Evolutionary conservation across 30 jellyfish, hydroid and myxozoan genomes (phyloP).

Genomic region (Chironex yamaguchii): DNA sequence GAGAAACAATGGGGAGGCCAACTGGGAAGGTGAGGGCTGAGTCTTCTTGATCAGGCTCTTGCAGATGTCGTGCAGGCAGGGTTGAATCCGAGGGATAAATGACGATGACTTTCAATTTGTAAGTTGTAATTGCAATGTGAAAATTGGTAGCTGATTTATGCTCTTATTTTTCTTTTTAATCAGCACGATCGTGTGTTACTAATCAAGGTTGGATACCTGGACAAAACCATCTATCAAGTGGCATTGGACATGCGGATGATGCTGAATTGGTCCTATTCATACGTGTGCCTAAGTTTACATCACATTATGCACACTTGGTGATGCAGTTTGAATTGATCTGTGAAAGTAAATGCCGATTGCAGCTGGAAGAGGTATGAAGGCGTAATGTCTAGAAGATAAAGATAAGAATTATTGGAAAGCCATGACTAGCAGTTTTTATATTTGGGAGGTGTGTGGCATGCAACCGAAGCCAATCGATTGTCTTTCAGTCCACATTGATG

Average conservation of each 20-base stretch:
- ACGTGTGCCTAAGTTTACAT: constrained; percentile 78
- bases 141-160: not conserved
- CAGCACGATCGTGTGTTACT: constrained; percentile 86
- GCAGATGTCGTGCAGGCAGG: too few species aligned
- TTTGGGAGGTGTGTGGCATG: too few species aligned
- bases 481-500: too few species aligned
- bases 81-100: not conserved
- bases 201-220: constrained; percentile 80
- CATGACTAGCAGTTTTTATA: too few species aligned
- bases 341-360: constrained; percentile 49
- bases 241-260: constrained; percentile 93
- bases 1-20: too few species aligned
- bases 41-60: too few species aligned
- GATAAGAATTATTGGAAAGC: too few species aligned
- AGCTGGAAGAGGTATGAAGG: constrained; percentile 71
- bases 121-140: too few species aligned
- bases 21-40: too few species aligned
- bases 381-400: too few species aligned
- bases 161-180: not conserved
- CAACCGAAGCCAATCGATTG: too few species aligned
- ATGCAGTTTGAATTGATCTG: constrained; percentile 70
- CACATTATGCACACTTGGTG: constrained; percentile 32
- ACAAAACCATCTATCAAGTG: constrained; percentile 71
- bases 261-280: constrained; percentile 81
- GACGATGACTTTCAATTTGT: not conserved